Conservation (phyloP, 2,797 vertebrate genomes). For the Anabas testudineus region DNA sequence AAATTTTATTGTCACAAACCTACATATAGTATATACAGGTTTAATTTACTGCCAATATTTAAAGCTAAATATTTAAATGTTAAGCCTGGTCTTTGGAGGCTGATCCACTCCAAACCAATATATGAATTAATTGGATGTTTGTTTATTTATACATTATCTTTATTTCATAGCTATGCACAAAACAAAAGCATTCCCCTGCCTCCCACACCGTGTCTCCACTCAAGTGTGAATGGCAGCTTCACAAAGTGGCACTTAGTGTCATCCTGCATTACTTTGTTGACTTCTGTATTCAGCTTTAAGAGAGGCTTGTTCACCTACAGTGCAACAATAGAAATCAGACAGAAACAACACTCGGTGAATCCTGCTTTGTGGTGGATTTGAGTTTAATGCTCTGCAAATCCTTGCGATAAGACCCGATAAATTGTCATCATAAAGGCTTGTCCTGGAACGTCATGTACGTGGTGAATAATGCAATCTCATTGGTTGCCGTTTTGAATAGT, state of each 20-base stretch:
- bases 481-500: slow-evolving; percentile 34
- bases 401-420: slow-evolving; percentile 49
- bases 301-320: slow-evolving; percentile 14
- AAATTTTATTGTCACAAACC: background rate
- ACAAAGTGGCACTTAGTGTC: slow-evolving; percentile 36
- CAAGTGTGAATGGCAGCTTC: slow-evolving; percentile 16
- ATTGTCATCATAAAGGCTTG: slow-evolving; percentile 30
- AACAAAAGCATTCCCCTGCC: background rate
- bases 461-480: slow-evolving; percentile 13
- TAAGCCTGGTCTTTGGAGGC: background rate
- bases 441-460: slow-evolving; percentile 2
- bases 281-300: background rate
- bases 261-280: slow-evolving; percentile 21
- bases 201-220: slow-evolving; percentile 2
- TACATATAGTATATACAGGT: no score
- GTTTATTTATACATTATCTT: slow-evolving; percentile 6
- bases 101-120: background rate
- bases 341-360: slow-evolving; percentile 28
- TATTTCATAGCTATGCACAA: slow-evolving; percentile 3
- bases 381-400: slow-evolving; percentile 60
- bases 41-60: background rate
- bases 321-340: slow-evolving; percentile 9
- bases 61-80: background rate
- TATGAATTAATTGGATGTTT: slow-evolving; percentile 14
- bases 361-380: slow-evolving; percentile 36